Conservation (phyloP, 53 echinoderm and acorn worm species). For the Actinopyga echinites region DNA sequence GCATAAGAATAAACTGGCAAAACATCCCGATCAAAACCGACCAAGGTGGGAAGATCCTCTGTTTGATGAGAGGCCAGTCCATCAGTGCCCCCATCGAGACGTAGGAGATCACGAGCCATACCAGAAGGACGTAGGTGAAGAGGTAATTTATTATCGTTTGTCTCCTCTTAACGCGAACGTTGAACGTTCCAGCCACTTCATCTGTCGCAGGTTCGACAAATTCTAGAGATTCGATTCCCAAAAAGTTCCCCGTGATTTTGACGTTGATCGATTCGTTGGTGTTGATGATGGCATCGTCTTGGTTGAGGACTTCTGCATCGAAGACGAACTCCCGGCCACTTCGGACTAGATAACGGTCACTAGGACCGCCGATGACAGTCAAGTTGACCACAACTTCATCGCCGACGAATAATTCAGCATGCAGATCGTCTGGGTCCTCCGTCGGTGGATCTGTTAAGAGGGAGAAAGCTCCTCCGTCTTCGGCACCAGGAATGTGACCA, state of each 20-base stretch:
- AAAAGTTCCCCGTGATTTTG: conserved; percentile 51
- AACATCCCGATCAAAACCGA: conserved; percentile 76
- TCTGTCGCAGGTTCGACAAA: conserved; percentile 1
- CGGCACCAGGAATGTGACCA: not conserved
- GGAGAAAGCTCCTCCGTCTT: not conserved
- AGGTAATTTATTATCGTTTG: conserved; percentile 49
- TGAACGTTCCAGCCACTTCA: conserved; percentile 41
- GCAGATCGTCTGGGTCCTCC: conserved; percentile 10
- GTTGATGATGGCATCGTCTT: conserved; percentile 23
- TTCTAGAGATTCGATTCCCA: conserved; percentile 41
- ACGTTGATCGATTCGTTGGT: conserved; percentile 35
- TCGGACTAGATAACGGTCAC: conserved; percentile 33
- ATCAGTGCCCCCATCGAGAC: conserved; percentile 82
- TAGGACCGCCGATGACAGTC: conserved; percentile 25
- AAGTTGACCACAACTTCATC: conserved; percentile 56
- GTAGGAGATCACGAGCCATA: conserved; percentile 82
- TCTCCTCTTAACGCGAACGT: conserved; percentile 54
- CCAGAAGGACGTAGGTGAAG: conserved; percentile 66
- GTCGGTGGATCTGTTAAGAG: not conserved
- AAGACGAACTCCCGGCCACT: conserved; percentile 35
- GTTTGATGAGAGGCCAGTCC: conserved; percentile 55
- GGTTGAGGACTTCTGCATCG: conserved; percentile 33
- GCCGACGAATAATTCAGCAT: conserved; percentile 48
- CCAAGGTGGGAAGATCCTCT: conserved; percentile 68
- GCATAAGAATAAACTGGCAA: conserved; percentile 92